Evolutionary conservation across 2,797 vertebrate species (phyloP).

Genomic region (Rhinichthys osculus): DNA sequence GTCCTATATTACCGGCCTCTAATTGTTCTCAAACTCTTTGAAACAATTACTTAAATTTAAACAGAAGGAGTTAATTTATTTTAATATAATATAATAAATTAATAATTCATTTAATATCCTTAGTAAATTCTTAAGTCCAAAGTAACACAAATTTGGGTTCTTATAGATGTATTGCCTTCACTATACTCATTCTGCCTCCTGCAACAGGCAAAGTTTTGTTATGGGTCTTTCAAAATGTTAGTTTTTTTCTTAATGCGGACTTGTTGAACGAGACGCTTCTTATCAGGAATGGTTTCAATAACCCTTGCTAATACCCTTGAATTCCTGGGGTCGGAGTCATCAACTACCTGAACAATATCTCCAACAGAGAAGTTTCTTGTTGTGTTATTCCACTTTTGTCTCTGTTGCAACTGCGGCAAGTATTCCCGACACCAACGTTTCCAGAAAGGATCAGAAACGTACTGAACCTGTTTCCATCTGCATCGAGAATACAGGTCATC

Average conservation of each 20-base stretch:
- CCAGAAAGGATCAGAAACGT: background rate
- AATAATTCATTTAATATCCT: too few relatives aligned
- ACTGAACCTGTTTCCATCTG: background rate
- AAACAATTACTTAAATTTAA: background rate
- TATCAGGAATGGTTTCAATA: background rate
- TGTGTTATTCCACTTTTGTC: background rate
- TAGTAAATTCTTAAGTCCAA: too few relatives aligned
- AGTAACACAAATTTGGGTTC: too few relatives aligned
- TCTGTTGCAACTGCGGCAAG: background rate
- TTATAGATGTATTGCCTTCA: too few relatives aligned
- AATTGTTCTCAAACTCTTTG: background rate
- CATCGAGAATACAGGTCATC: background rate
- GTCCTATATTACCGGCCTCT: background rate
- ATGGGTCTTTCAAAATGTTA: conserved; percentile 7
- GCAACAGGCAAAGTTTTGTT: background rate
- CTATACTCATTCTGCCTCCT: too few relatives aligned
- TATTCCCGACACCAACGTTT: background rate
- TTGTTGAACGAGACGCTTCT: background rate
- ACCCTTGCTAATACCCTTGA: background rate
- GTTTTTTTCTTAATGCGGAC: background rate
- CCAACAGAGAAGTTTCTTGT: conserved; percentile 4
- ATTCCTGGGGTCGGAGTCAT: background rate
- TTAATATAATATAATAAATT: too few relatives aligned
- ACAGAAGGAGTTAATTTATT: background rate
- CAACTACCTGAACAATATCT: conserved; percentile 7